Base-by-base conservation (phyloP, 1,140 invertebrate species). In the Drosophila athabasca region DNA sequence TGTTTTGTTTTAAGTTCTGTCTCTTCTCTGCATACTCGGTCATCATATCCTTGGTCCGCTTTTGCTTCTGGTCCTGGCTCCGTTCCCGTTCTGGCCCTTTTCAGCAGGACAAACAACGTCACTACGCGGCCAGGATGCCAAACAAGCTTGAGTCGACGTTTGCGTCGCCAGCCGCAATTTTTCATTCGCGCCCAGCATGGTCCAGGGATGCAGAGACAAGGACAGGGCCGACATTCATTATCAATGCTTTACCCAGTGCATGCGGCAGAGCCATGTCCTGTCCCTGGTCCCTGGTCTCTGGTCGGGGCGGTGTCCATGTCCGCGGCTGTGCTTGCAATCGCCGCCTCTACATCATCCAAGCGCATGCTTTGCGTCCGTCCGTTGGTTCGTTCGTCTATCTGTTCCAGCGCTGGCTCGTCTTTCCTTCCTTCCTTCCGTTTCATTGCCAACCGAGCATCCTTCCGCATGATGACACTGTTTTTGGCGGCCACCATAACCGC, bases 381-480 rank as follows among this genome's bases (percentile, higher is more conserved):
- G 49, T 43, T 19, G 31, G 8, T 35, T 35, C 70, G 50, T 57
- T 58, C 49, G 60, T 57, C 77, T 71, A 72, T 80, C 60, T 71
- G 80, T n/a, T 66, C 57, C 61, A 46, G 51, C 49, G 64, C 61
- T 58, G 54, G 71, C 70, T 74, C 52, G 71, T 74, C 71, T 74
- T 74, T 74, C 71, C 71, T 76, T 78, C 60, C 83, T 88, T 88
- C 83, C 79, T 88, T 88, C 83, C 83, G 79, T 88, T 88, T 88
- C 83, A 87, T 82, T 87, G 83, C 83, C 83, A 88, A 79, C 83
- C 82, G 82, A 77, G 82, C 76, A 87, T 85, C 82, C 82, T 85
- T 85, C 82, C 82, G 82, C 82, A 85, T 85, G 82, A 85, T 85
- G 82, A 85, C 82, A 85, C 82, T 85, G 82, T 85, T 85, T 85